phyloP scores from a whole-genome alignment of 2,888 invertebrate species.

The Apamea sordens region DNA sequence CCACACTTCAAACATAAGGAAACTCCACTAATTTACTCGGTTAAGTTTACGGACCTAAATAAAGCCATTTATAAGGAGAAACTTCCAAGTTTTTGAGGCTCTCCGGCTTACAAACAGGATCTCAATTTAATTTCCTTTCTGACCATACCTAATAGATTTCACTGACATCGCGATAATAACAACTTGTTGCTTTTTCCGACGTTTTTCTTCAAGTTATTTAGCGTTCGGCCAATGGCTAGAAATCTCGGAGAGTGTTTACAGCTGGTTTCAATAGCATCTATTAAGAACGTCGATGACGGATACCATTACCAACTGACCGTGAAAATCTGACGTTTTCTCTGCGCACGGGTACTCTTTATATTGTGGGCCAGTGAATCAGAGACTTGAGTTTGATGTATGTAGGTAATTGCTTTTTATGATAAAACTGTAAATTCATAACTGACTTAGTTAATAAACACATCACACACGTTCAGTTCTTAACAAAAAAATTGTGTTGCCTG shows the following conservation, averaged over 20 bases:
- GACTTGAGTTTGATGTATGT: neutral
- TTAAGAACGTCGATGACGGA: slow-evolving; percentile 65
- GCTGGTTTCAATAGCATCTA: slow-evolving; percentile 53
- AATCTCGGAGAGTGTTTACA: slow-evolving; percentile 54
- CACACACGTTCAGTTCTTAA: too few relatives aligned
- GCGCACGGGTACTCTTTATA: slow-evolving; percentile 66
- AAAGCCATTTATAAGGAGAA: slow-evolving; percentile 58
- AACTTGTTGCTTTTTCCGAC: slow-evolving; percentile 41
- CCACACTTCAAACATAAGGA: slow-evolving; percentile 53
- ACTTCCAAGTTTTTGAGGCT: slow-evolving; percentile 52
- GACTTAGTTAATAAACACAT: too few relatives aligned
- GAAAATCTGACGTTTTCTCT: slow-evolving; percentile 80
- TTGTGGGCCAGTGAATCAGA: slow-evolving; percentile 47
- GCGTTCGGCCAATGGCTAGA: slow-evolving; percentile 30
- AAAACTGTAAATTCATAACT: neutral
- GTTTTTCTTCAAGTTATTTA: slow-evolving; percentile 36
- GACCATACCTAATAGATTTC: slow-evolving; percentile 49
- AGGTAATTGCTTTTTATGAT: neutral
- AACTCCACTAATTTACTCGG: slow-evolving; percentile 64
- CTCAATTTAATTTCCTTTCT: slow-evolving; percentile 58
- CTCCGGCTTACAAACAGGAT: slow-evolving; percentile 40
- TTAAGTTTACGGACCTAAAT: slow-evolving; percentile 57
- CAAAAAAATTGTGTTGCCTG: too few relatives aligned
- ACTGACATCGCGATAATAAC: slow-evolving; percentile 20
- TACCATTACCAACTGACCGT: slow-evolving; percentile 77